Evolutionary conservation across 2,797 vertebrate species (phyloP).

Genomic region (Pseudocheirus occidentalis): DNA sequence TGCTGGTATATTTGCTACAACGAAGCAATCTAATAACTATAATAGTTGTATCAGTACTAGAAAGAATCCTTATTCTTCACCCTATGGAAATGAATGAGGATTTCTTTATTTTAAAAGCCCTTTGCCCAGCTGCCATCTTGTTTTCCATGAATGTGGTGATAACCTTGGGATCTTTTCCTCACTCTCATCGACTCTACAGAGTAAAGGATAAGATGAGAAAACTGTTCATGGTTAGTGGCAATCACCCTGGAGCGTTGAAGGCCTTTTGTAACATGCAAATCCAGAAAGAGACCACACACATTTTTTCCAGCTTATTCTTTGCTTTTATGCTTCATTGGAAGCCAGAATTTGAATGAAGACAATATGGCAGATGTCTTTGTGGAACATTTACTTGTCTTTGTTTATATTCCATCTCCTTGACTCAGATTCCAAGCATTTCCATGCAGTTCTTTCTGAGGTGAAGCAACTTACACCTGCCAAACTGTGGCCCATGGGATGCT

Average conservation of each 20-base stretch:
- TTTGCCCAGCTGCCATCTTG: neutral
- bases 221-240: neutral
- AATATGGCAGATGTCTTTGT: neutral
- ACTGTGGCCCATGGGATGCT: neutral
- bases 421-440: neutral
- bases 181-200: neutral
- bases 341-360: conserved; percentile 6
- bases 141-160: neutral
- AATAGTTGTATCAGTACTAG: neutral
- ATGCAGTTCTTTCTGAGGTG: neutral
- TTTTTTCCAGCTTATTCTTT: neutral
- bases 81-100: neutral
- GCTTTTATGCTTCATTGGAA: neutral
- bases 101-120: neutral
- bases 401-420: neutral
- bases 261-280: neutral
- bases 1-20: neutral
- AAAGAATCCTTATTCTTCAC: neutral
- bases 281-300: neutral
- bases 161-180: neutral
- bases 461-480: neutral
- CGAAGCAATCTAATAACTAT: neutral
- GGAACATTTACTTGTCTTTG: neutral
- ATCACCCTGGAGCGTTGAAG: neutral
- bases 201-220: neutral